A percentile compares a stretch with the other conserved stretches of the same genome.
Evolutionary conservation across 2,113 vertebrate genomes (phyloP).

Genomic region (Mastomys natalensis): DNA sequence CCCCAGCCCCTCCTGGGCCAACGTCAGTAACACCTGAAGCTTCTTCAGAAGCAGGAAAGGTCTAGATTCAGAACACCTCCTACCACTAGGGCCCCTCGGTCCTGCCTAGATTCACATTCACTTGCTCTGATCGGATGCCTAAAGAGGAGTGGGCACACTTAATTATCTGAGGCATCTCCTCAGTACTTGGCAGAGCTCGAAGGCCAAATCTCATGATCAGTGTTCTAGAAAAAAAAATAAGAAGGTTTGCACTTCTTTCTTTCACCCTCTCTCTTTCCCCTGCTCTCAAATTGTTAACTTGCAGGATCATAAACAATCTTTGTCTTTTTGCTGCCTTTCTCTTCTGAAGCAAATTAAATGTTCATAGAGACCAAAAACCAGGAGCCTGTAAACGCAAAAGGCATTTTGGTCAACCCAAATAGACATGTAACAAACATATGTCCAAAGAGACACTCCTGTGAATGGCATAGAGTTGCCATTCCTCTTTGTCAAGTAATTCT

Average conservation of each 20-base stretch:
- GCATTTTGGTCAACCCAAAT: conserved; percentile 74
- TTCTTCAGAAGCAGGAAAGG: conserved; percentile 31
- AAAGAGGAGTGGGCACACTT: conserved; percentile 77
- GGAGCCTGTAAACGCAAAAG: conserved; percentile 73
- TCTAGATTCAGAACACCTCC: conserved; percentile 55
- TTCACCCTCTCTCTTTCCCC: background rate
- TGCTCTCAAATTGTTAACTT: conserved; percentile 54
- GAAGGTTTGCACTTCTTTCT: background rate
- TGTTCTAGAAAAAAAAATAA: conserved; percentile 71
- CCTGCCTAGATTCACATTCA: conserved; percentile 27
- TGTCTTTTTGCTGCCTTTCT: conserved; percentile 69
- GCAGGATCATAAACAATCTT: conserved; percentile 70
- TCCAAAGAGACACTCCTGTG: conserved; percentile 77
- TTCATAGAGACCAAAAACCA: conserved; percentile 4
- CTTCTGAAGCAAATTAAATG: background rate
- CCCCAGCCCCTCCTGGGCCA: conserved; percentile 57
- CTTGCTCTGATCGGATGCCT: conserved; percentile 78
- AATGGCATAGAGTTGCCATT: conserved; percentile 72
- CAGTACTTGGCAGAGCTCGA: conserved; percentile 70
- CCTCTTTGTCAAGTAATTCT: conserved; percentile 10
- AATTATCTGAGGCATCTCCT: conserved; percentile 78
- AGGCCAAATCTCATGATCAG: conserved; percentile 78
- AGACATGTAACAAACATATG: conserved; percentile 73
- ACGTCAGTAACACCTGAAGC: conserved; percentile 25
- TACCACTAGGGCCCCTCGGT: conserved; percentile 21